Conservation (phyloP, 2,113 vertebrate genomes). For the Holacanthus passer region DNA sequence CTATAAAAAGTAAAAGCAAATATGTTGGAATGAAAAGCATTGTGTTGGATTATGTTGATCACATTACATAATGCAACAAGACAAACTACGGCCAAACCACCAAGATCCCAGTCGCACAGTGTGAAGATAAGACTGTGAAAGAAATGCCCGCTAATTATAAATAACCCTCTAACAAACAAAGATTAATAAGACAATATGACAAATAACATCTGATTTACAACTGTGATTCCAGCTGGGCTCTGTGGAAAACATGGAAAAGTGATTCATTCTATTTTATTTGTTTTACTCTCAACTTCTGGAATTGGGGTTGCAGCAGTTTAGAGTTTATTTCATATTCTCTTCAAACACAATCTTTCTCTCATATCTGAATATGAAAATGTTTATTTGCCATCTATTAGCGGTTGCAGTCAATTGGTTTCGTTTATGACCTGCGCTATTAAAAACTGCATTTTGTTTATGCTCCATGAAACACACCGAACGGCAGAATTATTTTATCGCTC, state of each 20-base stretch:
- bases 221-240: too few species aligned
- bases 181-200: not conserved
- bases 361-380: not conserved
- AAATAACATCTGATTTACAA: not conserved
- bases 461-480: slow-evolving; percentile 25
- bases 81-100: not conserved
- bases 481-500: not conserved
- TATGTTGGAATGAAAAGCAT: too few species aligned
- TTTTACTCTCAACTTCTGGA: too few species aligned
- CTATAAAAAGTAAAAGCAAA: too few species aligned
- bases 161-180: not conserved
- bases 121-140: not conserved
- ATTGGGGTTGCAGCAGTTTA: too few species aligned
- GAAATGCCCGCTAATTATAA: not conserved
- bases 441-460: slow-evolving; percentile 8
- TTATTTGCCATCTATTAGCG: not conserved
- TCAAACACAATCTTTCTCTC: not conserved
- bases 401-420: not conserved
- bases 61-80: not conserved
- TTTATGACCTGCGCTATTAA: slow-evolving; percentile 26
- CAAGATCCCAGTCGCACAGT: not conserved
- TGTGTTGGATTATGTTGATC: too few species aligned
- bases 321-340: not conserved
- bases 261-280: too few species aligned
- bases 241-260: too few species aligned